Evolutionary conservation across 2,888 invertebrate species (phyloP), one percentile per base, ranked within the genome.

Genomic region (Sarcophaga caerulescens): DNA sequence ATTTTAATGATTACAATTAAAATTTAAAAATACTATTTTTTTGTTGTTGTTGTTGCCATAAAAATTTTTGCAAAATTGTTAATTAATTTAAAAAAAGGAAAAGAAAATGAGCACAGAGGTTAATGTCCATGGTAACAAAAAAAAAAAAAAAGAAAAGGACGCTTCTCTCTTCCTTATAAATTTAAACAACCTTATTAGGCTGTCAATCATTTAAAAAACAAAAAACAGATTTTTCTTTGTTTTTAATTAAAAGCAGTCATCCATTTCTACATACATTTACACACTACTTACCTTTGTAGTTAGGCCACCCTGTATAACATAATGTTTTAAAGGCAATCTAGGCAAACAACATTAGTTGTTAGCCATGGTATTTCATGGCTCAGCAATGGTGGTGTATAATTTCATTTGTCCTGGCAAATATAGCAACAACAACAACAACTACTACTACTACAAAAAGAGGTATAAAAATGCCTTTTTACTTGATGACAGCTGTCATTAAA

Each of bases 401-500:
- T 52, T 52, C 52, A 52, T 52, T 52, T 52, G 52, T 52, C 17
- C 14, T 44, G 44, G 25, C 17, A 60, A 60, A 60, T 23, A 59
- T 17, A 25, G 14, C 3, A 74, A 74, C 62, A 71, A 71, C 6
- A 65, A 25, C 11, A 44, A 44, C 44, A 59, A 25, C 5, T 35
- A 47, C 11, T 10, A 44, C 44, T 52, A n/a, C 8, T 35, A 8
- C 35, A 35, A 35, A 35, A 35, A 8, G 8, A 0, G 3, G 35
- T 35, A 35, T 35, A 35, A 35, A 35, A 71, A 71, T 57, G 21
- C 8, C 35, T 35, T 52, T 76, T 71, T 63, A 10, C 63, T 73
- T 73, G 57, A 74, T 77, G 78, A 81, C 74, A 81, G 74, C 77
- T 81, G 81, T 76, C 76, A 84, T 81, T 84, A 76, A 25, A 17